Conservation (phyloP, 92 coral and sea anemone species). For the Paramuricea clavata region DNA sequence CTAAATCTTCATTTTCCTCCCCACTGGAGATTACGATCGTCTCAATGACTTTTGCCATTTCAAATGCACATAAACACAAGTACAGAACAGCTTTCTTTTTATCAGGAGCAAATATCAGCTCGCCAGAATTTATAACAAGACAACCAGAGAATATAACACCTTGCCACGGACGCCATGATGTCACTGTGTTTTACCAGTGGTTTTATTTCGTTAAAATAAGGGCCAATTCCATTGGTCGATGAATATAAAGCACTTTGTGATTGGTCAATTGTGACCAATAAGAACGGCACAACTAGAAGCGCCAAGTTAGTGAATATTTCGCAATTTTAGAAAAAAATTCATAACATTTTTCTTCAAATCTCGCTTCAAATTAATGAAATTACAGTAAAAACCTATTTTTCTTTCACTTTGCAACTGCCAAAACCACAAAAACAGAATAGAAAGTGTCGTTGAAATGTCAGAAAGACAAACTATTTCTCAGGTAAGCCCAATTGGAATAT, state of each 20-base stretch:
- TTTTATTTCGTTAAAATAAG: neutral
- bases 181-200: neutral
- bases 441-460: neutral
- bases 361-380: neutral
- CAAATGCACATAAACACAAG: neutral
- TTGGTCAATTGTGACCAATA: neutral
- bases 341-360: too few relatives aligned
- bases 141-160: too few relatives aligned
- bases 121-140: too few relatives aligned
- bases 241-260: neutral
- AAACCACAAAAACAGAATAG: neutral
- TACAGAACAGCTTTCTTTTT: neutral
- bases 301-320: neutral
- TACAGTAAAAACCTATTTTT: neutral
- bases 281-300: neutral
- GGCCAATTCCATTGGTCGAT: neutral
- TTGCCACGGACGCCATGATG: neutral
- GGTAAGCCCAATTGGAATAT: neutral
- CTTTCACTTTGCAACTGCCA: neutral
- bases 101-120: too few relatives aligned
- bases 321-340: neutral
- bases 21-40: slow-evolving; percentile 16
- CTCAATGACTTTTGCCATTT: neutral
- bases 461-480: slow-evolving; percentile 19
- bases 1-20: neutral